Evolutionary conservation across 1,140 invertebrate genomes (phyloP).

Genomic region (Bombus impatiens): DNA sequence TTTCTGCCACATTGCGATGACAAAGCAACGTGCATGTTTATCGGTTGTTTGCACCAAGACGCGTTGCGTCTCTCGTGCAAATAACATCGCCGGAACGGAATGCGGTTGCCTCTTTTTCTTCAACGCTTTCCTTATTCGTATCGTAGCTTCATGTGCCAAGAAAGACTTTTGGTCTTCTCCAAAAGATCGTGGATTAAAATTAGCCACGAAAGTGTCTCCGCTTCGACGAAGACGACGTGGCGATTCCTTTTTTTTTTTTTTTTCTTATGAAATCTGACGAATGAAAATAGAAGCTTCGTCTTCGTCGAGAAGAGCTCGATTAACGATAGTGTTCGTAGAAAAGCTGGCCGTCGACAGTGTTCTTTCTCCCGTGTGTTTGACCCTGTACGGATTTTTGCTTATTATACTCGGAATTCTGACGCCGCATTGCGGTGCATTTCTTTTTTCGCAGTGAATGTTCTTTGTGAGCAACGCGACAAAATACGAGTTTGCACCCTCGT

Average conservation of each 20-base stretch:
- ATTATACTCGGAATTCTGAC: background rate
- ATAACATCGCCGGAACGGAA: conserved; percentile 59
- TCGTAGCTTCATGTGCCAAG: conserved; percentile 30
- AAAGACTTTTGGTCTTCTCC: conserved; percentile 27
- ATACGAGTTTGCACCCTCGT: background rate
- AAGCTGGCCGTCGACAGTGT: background rate
- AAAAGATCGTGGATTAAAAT: conserved; percentile 27
- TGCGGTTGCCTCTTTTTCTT: conserved; percentile 57
- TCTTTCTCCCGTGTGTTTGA: background rate
- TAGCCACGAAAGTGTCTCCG: conserved; percentile 3
- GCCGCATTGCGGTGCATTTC: background rate
- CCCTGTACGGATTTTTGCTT: background rate
- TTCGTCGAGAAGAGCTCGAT: background rate
- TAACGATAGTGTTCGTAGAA: conserved; percentile 4
- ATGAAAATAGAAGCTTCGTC: conserved; percentile 21
- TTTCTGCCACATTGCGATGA: conserved; percentile 56
- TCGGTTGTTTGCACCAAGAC: conserved; percentile 62
- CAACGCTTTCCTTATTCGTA: conserved; percentile 54
- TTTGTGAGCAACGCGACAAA: background rate
- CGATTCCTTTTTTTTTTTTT: background rate
- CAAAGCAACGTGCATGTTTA: conserved; percentile 68
- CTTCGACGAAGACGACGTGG: background rate
- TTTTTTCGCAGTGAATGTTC: background rate
- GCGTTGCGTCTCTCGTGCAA: conserved; percentile 55
- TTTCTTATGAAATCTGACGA: conserved; percentile 25